phyloP scores from a whole-genome alignment of 2,797 vertebrate species.

The Schizopygopsis malacanthus region DNA sequence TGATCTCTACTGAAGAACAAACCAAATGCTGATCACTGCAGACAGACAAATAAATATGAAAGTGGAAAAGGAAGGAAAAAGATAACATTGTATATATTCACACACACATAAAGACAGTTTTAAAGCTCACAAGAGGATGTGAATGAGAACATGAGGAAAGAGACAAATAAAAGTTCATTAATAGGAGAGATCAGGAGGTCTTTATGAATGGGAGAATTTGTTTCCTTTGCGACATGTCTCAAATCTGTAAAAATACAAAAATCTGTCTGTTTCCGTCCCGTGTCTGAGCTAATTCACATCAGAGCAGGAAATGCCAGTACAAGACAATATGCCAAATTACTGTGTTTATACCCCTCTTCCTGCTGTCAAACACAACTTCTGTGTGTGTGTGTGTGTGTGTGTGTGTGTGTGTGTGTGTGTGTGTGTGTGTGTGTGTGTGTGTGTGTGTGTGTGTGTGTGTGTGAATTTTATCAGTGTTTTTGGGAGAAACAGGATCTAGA shows the following conservation, averaged over 20 bases:
- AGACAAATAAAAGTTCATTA: conserved; percentile 14
- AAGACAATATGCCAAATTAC: conserved; percentile 67
- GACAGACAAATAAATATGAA: conserved; percentile 22
- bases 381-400: background rate
- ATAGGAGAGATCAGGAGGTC: conserved; percentile 34
- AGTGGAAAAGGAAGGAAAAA: conserved; percentile 25
- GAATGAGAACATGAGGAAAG: conserved; percentile 22
- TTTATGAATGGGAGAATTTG: conserved; percentile 40
- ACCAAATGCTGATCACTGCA: background rate
- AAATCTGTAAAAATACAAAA: conserved; percentile 44
- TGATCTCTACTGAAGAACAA: background rate
- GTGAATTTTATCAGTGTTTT: conserved; percentile 6
- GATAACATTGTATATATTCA: background rate
- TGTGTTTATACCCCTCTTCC: conserved; percentile 75
- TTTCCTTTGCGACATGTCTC: conserved; percentile 33
- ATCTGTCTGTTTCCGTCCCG: conserved; percentile 65
- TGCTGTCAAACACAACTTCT: conserved; percentile 55
- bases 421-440: background rate
- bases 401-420: background rate
- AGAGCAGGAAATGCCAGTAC: conserved; percentile 69
- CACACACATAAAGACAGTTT: background rate
- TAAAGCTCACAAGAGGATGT: conserved; percentile 20
- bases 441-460: conserved; percentile 3
- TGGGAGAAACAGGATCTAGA: conserved; percentile 16
- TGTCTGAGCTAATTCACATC: conserved; percentile 60